phyloP scores from a whole-genome alignment of 2,888 invertebrate genomes.

The Melanostoma scalare region DNA sequence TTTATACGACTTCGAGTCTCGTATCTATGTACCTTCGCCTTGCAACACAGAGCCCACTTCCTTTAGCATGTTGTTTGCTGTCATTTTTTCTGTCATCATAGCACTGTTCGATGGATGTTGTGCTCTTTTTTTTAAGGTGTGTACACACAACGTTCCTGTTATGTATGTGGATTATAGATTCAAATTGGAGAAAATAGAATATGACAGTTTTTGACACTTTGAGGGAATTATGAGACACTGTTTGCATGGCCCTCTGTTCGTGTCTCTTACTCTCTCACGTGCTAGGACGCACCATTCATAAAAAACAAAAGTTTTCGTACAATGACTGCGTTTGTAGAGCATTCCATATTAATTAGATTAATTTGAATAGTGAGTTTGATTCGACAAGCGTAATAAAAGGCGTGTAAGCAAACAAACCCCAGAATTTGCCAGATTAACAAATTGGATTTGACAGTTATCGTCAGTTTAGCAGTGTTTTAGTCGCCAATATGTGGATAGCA shows the following conservation, averaged over 20 bases:
- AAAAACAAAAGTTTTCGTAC: conserved; percentile 1
- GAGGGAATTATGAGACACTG: conserved; percentile 64
- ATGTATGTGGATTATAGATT: conserved; percentile 48
- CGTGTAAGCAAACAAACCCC: conserved; percentile 55
- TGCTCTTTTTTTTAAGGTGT: conserved; percentile 49
- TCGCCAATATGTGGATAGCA: conserved; percentile 59
- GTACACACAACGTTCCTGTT: conserved; percentile 39
- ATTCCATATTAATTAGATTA: conserved; percentile 67
- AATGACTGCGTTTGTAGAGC: conserved; percentile 67
- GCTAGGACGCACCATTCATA: neutral
- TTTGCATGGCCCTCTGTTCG: conserved; percentile 15
- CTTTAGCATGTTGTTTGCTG: conserved; percentile 67
- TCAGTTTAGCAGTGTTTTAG: conserved; percentile 52
- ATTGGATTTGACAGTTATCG: conserved; percentile 62
- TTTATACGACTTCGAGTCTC: conserved; percentile 5
- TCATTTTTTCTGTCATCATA: conserved; percentile 69
- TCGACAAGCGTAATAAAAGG: conserved; percentile 41
- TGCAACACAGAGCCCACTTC: conserved; percentile 49
- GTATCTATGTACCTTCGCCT: neutral
- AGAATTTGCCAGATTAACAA: conserved; percentile 45
- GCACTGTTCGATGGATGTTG: conserved; percentile 63
- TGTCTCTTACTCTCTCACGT: neutral
- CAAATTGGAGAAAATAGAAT: conserved; percentile 57
- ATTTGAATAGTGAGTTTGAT: conserved; percentile 45
- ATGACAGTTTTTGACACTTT: conserved; percentile 68